phyloP scores from a whole-genome alignment of 2,797 vertebrate genomes.

The Tympanoctomys barrerae region DNA sequence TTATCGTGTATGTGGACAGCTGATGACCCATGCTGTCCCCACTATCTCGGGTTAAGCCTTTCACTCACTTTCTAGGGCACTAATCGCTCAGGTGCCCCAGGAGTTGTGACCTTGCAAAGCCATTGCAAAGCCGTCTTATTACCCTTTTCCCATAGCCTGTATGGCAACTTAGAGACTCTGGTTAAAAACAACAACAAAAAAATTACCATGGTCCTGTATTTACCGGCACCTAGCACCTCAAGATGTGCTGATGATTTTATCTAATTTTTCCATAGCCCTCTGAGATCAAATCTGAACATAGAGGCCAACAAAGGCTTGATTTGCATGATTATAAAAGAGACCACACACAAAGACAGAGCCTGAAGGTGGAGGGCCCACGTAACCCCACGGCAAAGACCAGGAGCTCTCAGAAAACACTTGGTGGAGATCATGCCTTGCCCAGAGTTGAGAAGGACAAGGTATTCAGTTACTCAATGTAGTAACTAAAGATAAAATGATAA shows the following conservation, averaged over 20 bases:
- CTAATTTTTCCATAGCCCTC: conserved; percentile 14
- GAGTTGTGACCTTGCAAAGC: conserved; percentile 59
- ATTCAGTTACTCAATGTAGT: conserved; percentile 17
- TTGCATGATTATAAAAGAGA: conserved; percentile 36
- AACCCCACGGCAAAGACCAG: background rate
- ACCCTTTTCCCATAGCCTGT: conserved; percentile 46
- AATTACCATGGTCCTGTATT: conserved; percentile 53
- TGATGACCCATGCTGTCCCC: background rate
- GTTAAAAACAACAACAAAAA: conserved; percentile 48
- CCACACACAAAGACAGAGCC: background rate
- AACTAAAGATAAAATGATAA: background rate
- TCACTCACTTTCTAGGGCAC: conserved; percentile 44
- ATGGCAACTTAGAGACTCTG: conserved; percentile 1
- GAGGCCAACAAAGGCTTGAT: conserved; percentile 47
- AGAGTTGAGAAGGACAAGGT: background rate
- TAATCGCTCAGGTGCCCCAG: conserved; percentile 48
- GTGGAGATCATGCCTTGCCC: background rate
- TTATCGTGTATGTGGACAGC: conserved; percentile 20
- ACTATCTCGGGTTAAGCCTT: conserved; percentile 37
- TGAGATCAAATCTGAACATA: conserved; percentile 35
- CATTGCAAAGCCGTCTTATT: conserved; percentile 56
- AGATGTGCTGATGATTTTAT: conserved; percentile 55
- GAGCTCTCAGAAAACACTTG: background rate
- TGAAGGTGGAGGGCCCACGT: background rate
- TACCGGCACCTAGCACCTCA: background rate